Evolutionary conservation across 2,113 vertebrate species (phyloP), one percentile per base, ranked within the genome.

Genomic region (Propithecus coquereli): DNA sequence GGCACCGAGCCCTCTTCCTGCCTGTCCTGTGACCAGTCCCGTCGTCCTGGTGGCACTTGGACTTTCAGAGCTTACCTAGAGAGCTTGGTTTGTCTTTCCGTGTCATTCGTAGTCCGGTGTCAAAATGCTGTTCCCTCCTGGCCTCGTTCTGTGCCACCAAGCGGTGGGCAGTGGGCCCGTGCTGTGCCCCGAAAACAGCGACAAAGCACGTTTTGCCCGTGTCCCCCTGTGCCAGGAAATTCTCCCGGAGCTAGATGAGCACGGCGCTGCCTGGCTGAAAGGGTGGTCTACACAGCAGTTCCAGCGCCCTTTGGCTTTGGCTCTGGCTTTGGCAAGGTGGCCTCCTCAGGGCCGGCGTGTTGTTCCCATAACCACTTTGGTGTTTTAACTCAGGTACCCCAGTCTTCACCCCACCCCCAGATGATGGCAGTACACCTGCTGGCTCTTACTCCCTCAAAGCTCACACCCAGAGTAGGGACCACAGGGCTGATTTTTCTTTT

Each of bases 381-480:
- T 92, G 54, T 94, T 81, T 86, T 97, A 97, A 96, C 98, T 98
- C 98, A 98, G 98, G 98, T 98, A 98, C 94, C 85, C 96, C 80
- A 71, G 50, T 80, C 91, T 95, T 96, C 95, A 66, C 94, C 92
- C 85, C 66, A 61, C 40, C 82, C 94, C 70, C 76, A 79, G 47
- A 63, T 95, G 90, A 66, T 66, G 54, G 87, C 87, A 76, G 83
- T 9, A 12, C 68, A 96, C 94, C 61, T 92, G 66, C 25, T 57
- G 63, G 90, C 91, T 74, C 73, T 90, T 93, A 54, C 95, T 90
- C 89, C 96, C 74, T 94, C 74, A 91, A 50, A 96, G 91, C 87
- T 71, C 74, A n/a, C 65, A 17, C 96, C 88, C 89, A 95, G 81
- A 70, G 81, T 93, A 97, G 86, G 85, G 93, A 93, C 88, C 91